These are phyloP conservation scores for Premnoplex brunnescens DNA, from an alignment of 2,797 vertebrate genomes.

Conservation along the genomic window DNA sequence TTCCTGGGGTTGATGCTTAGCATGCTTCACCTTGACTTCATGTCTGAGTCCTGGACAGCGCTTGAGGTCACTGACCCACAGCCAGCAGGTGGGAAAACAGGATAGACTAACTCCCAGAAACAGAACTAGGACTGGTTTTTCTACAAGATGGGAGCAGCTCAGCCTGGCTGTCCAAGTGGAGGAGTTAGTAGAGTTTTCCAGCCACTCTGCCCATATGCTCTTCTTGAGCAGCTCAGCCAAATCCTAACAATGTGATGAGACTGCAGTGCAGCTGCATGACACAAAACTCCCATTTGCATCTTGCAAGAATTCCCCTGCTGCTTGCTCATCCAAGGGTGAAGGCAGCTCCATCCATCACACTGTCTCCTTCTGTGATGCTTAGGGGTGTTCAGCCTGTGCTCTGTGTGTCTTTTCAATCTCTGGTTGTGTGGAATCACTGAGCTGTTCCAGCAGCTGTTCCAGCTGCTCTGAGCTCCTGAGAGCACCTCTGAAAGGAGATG, in stretches of 20 bases:
- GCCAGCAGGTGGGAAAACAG: background rate
- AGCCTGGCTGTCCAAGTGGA: background rate
- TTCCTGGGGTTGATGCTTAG: background rate
- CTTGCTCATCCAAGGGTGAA: background rate
- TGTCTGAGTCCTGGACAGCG: background rate
- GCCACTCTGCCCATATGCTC: rapidly evolving
- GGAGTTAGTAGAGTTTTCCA: background rate
- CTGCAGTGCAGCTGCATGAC: background rate
- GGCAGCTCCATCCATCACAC: rapidly evolving
- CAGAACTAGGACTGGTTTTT: background rate
- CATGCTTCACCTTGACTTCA: background rate
- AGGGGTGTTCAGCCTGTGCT: background rate
- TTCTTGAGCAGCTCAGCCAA: background rate
- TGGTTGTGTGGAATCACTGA: background rate
- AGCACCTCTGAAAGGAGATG: background rate
- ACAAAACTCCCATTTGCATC: background rate
- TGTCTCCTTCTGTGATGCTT: background rate
- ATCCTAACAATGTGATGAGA: background rate
- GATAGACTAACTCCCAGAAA: background rate
- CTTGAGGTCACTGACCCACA: background rate
- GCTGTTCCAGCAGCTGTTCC: background rate
- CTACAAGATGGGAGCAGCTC: background rate
- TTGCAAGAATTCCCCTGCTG: background rate
- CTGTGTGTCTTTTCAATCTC: background rate
- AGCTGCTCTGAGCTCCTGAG: background rate